Evolutionary conservation across 2,113 vertebrate species (phyloP), one percentile per base, ranked within the genome.

Genomic region (Otis tarda): DNA sequence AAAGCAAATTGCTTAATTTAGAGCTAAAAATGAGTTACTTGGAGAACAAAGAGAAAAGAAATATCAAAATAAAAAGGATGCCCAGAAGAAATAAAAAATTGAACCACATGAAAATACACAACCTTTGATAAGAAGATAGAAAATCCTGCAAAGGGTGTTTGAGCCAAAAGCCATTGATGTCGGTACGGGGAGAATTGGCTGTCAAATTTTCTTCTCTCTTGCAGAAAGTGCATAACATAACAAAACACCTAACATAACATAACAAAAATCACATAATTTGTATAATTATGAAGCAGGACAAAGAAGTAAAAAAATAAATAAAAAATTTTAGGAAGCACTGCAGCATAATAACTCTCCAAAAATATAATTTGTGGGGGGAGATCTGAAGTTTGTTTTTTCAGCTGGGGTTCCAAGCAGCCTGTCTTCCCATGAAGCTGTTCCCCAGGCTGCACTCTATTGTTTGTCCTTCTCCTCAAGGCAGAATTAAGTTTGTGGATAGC

Each of bases 1-100:
- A 93, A 93, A 91, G 53, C n/a, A 87, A 96, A 93, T 75, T 84
- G 76, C 76, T 89, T 94, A 74, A 95, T 94, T 89, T 93, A 90
- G 56, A 93, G 56, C 56, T 84, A 84, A 75, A 90, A 95, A 89
- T 89, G 0, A 81, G 92, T 92, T 90, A 53, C 49, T 73, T 81
- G 22, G 57, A 86, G 90, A 92, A 93, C 41, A 93, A 94, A 94
- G 94, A 60, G 52, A 64, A 88, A 94, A 87, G 64, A 75, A 96
- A 86, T 87, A 93, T 35, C 60, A 89, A 88, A 95, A 92, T 71
- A 63, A 91, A 94, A 83, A 80, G 35, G 22, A 70, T 92, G 64
- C 69, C 92, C 55, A 57, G 90, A 92, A 93, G 79, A 92, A 93
- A 93, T 79, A 71, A 91, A 94, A 87, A 93, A 77, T 10, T 68